Conservation (phyloP, 2,113 vertebrate genomes). For the Phaethornis superciliosus region DNA sequence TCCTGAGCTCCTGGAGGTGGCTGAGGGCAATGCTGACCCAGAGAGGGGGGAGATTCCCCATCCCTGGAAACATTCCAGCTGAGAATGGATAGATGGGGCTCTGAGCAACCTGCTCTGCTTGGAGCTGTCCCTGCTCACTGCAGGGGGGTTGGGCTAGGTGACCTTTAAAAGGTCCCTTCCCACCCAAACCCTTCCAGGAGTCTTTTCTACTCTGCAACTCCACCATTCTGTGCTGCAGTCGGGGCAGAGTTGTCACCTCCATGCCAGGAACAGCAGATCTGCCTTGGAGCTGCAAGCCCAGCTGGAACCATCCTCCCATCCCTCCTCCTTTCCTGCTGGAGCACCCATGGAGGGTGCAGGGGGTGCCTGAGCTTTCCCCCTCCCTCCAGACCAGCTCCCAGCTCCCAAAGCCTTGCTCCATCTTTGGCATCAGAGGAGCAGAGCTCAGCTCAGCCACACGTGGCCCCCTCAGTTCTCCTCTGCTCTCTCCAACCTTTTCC, state of each 20-base stretch:
- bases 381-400: background rate
- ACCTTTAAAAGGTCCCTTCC: too few species aligned
- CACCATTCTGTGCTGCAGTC: too few species aligned
- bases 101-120: too few species aligned
- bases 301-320: background rate
- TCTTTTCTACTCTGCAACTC: too few species aligned
- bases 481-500: background rate
- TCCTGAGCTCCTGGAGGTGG: background rate
- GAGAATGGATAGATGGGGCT: too few species aligned
- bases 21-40: too few species aligned
- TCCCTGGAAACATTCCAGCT: too few species aligned
- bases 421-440: background rate
- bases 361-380: background rate
- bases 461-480: background rate
- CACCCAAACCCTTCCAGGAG: too few species aligned
- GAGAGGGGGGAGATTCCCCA: too few species aligned
- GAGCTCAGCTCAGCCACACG: rapidly evolving
- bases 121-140: too few species aligned
- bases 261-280: rapidly evolving
- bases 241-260: background rate
- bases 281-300: background rate
- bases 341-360: background rate
- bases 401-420: background rate
- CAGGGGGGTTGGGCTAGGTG: too few species aligned
- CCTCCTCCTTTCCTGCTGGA: background rate